These are phyloP conservation scores for Mactra quadrangularis DNA, from an alignment of 1,140 invertebrate genomes.

Conservation along the genomic window DNA sequence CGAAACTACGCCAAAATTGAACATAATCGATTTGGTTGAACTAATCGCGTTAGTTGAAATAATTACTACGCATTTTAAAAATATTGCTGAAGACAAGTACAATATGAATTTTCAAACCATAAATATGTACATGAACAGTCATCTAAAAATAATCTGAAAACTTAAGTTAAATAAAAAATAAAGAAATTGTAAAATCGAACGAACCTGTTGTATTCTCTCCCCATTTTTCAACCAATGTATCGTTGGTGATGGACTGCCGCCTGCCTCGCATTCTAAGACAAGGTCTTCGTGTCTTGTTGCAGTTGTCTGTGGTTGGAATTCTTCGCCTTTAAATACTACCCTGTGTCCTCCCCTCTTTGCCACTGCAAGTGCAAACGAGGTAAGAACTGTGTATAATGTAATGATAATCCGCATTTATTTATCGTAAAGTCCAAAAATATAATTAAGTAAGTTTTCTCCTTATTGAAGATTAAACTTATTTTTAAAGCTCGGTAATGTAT, in stretches of 20 bases:
- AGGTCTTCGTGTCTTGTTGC: slow-evolving; percentile 62
- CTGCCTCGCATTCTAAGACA: slow-evolving; percentile 84
- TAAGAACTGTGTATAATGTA: slow-evolving; percentile 10
- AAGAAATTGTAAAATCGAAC: no score
- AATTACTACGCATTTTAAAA: no score
- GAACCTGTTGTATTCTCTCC: slow-evolving; percentile 79
- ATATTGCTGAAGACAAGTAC: no score
- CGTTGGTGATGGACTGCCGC: slow-evolving; percentile 84
- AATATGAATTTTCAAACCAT: no score
- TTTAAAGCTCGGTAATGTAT: no score
- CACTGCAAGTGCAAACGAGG: slow-evolving; percentile 59
- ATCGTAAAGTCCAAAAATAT: background rate
- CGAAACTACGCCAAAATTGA: no score
- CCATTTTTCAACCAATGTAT: slow-evolving; percentile 86
- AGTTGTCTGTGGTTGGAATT: slow-evolving; percentile 42
- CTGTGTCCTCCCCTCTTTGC: slow-evolving; percentile 51
- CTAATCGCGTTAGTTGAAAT: no score
- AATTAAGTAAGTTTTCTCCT: background rate
- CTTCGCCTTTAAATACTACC: slow-evolving; percentile 39
- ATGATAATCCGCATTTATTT: slow-evolving; percentile 11
- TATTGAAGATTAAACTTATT: background rate
- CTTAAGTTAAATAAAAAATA: no score
- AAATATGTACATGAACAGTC: no score
- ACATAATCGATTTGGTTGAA: no score
- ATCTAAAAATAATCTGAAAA: no score